These are phyloP conservation scores for Melanerpes formicivorus DNA, from an alignment of 2,113 vertebrate genomes.

Conservation along the genomic window DNA sequence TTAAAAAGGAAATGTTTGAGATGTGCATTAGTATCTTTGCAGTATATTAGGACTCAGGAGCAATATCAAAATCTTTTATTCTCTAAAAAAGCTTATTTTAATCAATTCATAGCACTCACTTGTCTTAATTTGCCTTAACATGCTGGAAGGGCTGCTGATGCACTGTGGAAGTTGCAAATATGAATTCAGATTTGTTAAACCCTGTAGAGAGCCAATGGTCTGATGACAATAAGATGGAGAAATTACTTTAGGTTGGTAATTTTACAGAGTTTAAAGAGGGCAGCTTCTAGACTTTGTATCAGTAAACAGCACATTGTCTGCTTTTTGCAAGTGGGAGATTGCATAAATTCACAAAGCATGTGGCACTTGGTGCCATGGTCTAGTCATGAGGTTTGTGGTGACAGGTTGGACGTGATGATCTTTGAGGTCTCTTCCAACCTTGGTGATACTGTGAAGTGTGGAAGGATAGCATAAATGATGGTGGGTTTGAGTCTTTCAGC, in stretches of 20 bases:
- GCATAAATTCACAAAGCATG: neutral
- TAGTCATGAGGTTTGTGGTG: too few relatives aligned
- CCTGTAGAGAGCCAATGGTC: slow-evolving; percentile 64
- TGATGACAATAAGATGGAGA: slow-evolving; percentile 50
- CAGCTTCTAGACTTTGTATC: slow-evolving; percentile 34
- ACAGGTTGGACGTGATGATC: too few relatives aligned
- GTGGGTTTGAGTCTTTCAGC: slow-evolving; percentile 2
- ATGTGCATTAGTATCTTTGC: neutral
- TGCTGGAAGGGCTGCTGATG: slow-evolving; percentile 30
- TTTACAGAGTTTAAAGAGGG: slow-evolving; percentile 49
- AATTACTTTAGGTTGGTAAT: slow-evolving; percentile 54
- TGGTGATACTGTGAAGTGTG: neutral
- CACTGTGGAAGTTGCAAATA: slow-evolving; percentile 38
- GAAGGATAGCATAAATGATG: neutral
- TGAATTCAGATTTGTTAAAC: slow-evolving; percentile 62
- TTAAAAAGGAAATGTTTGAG: neutral
- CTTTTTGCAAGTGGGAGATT: neutral
- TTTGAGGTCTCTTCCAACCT: too few relatives aligned
- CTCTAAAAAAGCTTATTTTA: neutral
- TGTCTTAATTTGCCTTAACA: slow-evolving; percentile 47
- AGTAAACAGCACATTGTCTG: neutral
- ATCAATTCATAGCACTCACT: neutral
- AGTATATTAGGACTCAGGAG: neutral
- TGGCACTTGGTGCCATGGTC: too few relatives aligned
- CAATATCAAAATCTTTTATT: neutral